Base-by-base conservation (phyloP, 2,888 invertebrate genomes). In the Sicus ferrugineus region DNA sequence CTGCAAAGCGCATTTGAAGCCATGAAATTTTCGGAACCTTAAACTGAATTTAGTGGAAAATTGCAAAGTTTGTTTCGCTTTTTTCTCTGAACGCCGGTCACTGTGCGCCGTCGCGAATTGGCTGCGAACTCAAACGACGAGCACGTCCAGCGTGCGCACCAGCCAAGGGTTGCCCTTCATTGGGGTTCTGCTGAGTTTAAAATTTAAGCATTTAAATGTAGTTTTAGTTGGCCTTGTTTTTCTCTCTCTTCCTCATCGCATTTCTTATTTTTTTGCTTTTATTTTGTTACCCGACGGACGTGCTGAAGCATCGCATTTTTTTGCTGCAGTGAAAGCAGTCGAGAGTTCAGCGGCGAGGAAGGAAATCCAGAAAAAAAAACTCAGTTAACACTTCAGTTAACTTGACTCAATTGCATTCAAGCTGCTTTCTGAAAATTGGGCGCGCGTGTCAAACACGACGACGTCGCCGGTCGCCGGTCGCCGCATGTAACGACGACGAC, bases 221-320 rank as follows among this genome's bases (percentile, higher is more conserved):
- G 16, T 16, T 42, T 42, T 42, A 9, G 0, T 34, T 34, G 7
- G 7, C 34, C 1, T 34, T 34, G 14, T 1, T 34, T 34, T 34
- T 34, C 14, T 34, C 1, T 42, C n/a, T n/a, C n/a, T 42, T 42
- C n/a, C n/a, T 16, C 16, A 6, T 50, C 19, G 16, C 14, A 26
- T 28, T 30, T 56, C 1, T 34, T n/a, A n/a, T n/a, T n/a, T 19
- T 59, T 7, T 16, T 7, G n/a, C 34, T 34, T 59, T 28, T 30
- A 9, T 34, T 2, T 5, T n/a, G 34, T 19, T 59, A 21, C 31
- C 58, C 31, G 16, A 23, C 19, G 58, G 31, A 59, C 58, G 58
- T 59, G 58, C 58, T 19, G 31, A 59, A 59, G 30, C 31, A 59
- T 59, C 58, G 14, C 56, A 50, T 50, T 50, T 50, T 23, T 21